Base-by-base conservation (phyloP, 2,888 invertebrate species). In the Epirrhoe tristata region DNA sequence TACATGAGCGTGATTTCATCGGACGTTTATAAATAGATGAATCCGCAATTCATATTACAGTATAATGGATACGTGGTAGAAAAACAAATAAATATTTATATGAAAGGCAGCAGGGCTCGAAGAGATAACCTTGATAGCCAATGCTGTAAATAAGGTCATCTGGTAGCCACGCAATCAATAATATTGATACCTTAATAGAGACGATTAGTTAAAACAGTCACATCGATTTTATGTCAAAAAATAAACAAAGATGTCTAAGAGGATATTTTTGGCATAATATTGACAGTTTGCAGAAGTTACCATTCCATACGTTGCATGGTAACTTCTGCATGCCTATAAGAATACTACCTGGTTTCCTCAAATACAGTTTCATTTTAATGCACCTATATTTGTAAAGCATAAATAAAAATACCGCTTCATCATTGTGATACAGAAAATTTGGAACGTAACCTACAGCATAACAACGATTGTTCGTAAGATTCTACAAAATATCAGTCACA, bases 101-200 rank as follows among this genome's bases (percentile, higher is more conserved):
- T 76, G 78, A 81, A 83, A 82, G 76, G 77, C 80, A 82, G 67
- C 78, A 84, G 81, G 80, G 80, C 81, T 78, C 70, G 67, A 60
- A 69, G 74, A 80, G 88, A 88, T 88, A 89, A 88, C 89, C 88
- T 88, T 88, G 87, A 67, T 76, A 81, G 75, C 79, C 80, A 82
- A 72, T 71, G 74, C 77, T 69, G 83, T 83, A 84, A 88, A 87
- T 86, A 88, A 88, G 84, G 88, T 88, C 85, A 82, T 82, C 77
- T 74, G 71, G 71, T 74, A 79, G 73, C 69, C 72, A 80, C 24
- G 24, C 81, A 80, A 79, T 81, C 78, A 75, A 77, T 75, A 72
- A 72, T 75, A 72, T 72, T 75, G 79, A 73, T 78, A 74, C 39
- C 67, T 68, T 68, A 71, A 73, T 69, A 72, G 58, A 71, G 66